phyloP scores from a whole-genome alignment of 1,140 invertebrate genomes.

The Oryctes rhinoceros region DNA sequence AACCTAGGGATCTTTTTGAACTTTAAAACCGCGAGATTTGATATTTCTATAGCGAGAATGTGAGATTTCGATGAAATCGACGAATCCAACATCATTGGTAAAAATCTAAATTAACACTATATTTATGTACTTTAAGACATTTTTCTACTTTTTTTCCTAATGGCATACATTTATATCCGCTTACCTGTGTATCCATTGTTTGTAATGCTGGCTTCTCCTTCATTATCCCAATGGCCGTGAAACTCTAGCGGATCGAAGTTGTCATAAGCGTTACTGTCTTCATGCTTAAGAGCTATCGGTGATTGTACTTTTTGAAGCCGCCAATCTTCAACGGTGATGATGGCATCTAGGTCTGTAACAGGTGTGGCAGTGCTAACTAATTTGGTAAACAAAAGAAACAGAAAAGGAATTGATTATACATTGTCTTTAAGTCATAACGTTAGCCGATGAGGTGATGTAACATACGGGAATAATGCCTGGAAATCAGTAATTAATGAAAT shows the following conservation, averaged over 20 bases:
- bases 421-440: too few species aligned
- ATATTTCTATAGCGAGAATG: too few species aligned
- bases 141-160: too few species aligned
- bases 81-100: too few species aligned
- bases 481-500: too few species aligned
- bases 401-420: neutral
- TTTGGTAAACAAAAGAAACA: neutral
- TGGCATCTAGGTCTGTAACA: constrained; percentile 55
- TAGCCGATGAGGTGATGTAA: too few species aligned
- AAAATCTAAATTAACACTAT: too few species aligned
- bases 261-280: constrained; percentile 63
- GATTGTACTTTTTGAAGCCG: constrained; percentile 62
- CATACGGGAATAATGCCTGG: too few species aligned
- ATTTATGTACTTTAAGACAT: too few species aligned
- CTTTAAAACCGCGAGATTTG: too few species aligned
- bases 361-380: neutral
- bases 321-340: constrained; percentile 57
- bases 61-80: too few species aligned
- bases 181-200: constrained; percentile 61
- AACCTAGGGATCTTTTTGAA: too few species aligned
- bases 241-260: constrained; percentile 65
- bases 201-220: constrained; percentile 59
- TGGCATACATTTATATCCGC: neutral
- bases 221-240: constrained; percentile 65
- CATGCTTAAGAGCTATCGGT: constrained; percentile 64